Evolutionary conservation across 2,888 invertebrate genomes (phyloP).

Genomic region (Ypsolopha sequella): DNA sequence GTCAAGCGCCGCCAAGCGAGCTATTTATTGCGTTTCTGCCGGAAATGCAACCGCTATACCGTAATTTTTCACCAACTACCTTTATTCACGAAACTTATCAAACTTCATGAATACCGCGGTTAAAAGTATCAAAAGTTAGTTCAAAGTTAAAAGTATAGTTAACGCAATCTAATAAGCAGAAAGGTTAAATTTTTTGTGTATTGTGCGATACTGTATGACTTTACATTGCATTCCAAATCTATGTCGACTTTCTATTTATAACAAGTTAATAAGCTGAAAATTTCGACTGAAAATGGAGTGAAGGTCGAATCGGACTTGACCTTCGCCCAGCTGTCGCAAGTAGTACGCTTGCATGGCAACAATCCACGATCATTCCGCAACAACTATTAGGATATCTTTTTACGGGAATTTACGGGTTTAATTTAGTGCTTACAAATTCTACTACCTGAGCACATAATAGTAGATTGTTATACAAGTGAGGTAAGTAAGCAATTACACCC

Average conservation of each 20-base stretch:
- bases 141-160: too few species aligned
- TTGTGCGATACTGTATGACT: background rate
- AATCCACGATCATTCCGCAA: background rate
- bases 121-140: too few species aligned
- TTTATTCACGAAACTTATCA: slow-evolving; percentile 4
- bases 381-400: background rate
- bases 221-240: too few species aligned
- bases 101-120: background rate
- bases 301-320: background rate
- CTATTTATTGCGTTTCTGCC: slow-evolving; percentile 64
- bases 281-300: background rate
- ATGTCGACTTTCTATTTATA: too few species aligned
- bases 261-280: background rate
- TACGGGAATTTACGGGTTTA: too few species aligned
- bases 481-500: too few species aligned
- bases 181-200: background rate
- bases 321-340: background rate
- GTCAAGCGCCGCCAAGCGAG: slow-evolving; percentile 61
- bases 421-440: too few species aligned
- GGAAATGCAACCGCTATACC: slow-evolving; percentile 52
- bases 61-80: slow-evolving; percentile 23
- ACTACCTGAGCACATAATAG: too few species aligned
- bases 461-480: too few species aligned
- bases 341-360: background rate
- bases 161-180: too few species aligned